Percentiles rank a stretch among this genome's conserved stretches.
Evolutionary conservation across 2,888 invertebrate species (phyloP).

Genomic region (Drosophila setosimentum): DNA sequence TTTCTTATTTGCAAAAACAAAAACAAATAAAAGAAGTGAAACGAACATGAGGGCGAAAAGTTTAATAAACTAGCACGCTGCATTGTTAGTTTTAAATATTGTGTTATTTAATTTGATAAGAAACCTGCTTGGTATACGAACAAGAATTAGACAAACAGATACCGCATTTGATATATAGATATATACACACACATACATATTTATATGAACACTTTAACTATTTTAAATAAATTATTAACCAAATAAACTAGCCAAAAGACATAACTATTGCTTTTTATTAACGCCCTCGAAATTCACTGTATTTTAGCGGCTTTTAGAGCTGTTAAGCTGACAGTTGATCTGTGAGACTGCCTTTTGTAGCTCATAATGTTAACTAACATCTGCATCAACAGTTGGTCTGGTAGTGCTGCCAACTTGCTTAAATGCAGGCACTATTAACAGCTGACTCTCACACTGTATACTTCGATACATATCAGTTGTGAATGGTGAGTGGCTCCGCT

Average conservation of each 20-base stretch:
- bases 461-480: constrained; percentile 7
- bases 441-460: not conserved
- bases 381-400: constrained; percentile 32
- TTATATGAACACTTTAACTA: constrained; percentile 61
- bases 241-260: constrained; percentile 77
- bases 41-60: constrained; percentile 35
- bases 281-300: not conserved
- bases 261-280: constrained; percentile 9
- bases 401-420: constrained; percentile 24
- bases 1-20: constrained; percentile 64
- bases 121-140: constrained; percentile 69
- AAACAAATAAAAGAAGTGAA: constrained; percentile 39
- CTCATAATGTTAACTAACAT: not conserved
- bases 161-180: constrained; percentile 66
- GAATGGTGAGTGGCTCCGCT: not conserved
- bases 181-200: constrained; percentile 33
- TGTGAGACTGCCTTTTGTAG: not conserved
- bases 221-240: constrained; percentile 78
- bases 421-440: not conserved
- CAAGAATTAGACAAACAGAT: constrained; percentile 40
- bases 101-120: constrained; percentile 77
- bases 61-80: constrained; percentile 59
- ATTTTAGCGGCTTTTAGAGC: not conserved
- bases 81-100: constrained; percentile 77
- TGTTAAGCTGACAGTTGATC: constrained; percentile 1